Conservation (phyloP, 2,113 vertebrate species). For the Empidonax traillii region DNA sequence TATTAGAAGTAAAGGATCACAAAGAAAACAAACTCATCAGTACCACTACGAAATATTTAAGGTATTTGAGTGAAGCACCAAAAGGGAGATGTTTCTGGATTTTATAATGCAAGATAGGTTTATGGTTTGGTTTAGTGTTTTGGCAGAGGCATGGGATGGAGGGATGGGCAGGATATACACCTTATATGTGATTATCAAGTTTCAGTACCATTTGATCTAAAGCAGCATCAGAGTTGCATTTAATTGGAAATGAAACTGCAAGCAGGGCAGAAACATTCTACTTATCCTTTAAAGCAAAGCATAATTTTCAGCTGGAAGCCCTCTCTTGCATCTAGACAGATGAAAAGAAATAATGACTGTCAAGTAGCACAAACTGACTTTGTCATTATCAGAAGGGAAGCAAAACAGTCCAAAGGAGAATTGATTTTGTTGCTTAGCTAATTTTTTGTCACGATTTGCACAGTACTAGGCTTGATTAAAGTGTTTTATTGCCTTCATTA, state of each 20-base stretch:
- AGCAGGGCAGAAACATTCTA: background rate
- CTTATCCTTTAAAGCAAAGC: background rate
- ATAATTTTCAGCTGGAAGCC: background rate
- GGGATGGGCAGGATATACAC: fast-evolving
- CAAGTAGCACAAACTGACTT: background rate
- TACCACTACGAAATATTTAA: background rate
- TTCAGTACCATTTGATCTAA: background rate
- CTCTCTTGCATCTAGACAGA: background rate
- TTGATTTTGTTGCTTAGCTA: background rate
- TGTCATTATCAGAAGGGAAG: background rate
- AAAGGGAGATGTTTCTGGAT: background rate
- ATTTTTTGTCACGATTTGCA: background rate
- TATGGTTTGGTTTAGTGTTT: background rate
- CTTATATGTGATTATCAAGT: background rate
- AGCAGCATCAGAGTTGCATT: background rate
- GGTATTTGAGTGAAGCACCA: background rate
- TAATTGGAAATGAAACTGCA: background rate
- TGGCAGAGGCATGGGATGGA: background rate
- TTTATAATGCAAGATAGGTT: background rate
- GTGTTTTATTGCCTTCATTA: background rate
- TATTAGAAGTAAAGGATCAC: background rate
- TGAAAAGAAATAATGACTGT: background rate
- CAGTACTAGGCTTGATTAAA: background rate
- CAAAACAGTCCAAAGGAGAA: background rate
- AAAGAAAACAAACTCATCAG: background rate